phyloP scores from a whole-genome alignment of 2,888 invertebrate genomes.

The Drosophila meridiana region DNA sequence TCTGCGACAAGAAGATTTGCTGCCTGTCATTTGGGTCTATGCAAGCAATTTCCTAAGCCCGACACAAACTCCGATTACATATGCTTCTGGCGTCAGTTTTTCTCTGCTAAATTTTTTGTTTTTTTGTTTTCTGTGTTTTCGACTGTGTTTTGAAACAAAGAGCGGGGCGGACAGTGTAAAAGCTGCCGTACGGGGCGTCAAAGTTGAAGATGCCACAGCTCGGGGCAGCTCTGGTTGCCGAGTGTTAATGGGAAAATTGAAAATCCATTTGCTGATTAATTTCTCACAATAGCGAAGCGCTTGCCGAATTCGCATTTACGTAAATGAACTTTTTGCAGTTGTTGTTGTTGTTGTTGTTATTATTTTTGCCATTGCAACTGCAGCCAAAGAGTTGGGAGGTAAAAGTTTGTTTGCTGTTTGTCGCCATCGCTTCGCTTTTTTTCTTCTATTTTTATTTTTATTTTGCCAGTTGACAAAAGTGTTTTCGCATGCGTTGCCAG shows the following conservation, averaged over 20 bases:
- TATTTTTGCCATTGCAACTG: slow-evolving; percentile 29
- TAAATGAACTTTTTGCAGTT: slow-evolving; percentile 70
- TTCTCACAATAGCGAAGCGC: slow-evolving; percentile 57
- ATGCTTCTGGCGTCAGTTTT: slow-evolving; percentile 26
- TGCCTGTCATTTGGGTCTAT: slow-evolving; percentile 39
- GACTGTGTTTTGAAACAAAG: slow-evolving; percentile 16
- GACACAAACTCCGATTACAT: slow-evolving; percentile 29
- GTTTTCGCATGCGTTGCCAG: slow-evolving; percentile 65
- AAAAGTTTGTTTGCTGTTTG: slow-evolving; percentile 69
- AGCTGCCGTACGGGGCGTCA: not conserved
- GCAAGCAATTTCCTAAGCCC: not conserved
- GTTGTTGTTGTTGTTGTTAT: slow-evolving; percentile 13
- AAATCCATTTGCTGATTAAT: slow-evolving; percentile 80
- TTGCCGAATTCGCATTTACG: slow-evolving; percentile 70
- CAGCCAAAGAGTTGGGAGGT: slow-evolving; percentile 55
- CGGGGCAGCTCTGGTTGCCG: slow-evolving; percentile 37
- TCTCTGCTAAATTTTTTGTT: not conserved
- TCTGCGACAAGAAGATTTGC: slow-evolving; percentile 71
- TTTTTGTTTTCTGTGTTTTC: not conserved
- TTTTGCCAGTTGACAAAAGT: slow-evolving; percentile 57
- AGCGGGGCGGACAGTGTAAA: slow-evolving; percentile 2
- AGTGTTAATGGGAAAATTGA: slow-evolving; percentile 77
- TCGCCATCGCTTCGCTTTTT: slow-evolving; percentile 45
- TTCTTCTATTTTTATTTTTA: not conserved
- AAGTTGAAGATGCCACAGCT: slow-evolving; percentile 27